Evolutionary conservation across 2,888 invertebrate species (phyloP), one percentile per base, ranked within the genome.

Genomic region (Hydraecia micacea): DNA sequence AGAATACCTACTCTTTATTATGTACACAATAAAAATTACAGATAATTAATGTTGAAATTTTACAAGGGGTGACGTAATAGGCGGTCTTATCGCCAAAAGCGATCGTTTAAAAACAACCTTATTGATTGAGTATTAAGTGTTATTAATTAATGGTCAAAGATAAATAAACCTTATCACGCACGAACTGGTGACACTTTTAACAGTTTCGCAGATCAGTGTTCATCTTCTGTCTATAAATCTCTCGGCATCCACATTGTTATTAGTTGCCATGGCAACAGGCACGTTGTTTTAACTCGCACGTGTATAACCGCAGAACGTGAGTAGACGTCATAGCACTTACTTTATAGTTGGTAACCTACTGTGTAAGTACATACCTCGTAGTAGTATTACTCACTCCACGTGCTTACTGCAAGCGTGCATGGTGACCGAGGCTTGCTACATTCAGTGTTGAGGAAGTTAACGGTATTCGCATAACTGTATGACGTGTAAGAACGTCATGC

Each of bases 351-450:
- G 28, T 66, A 25, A 60, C 58, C 58, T 42, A 28, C 7, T 60
- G 11, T 36, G 18, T 60, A 82, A 15, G 32, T n/a, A 49, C 28
- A n/a, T 6, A 32, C 11, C 21, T n/a, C 25, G 13, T n/a, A n/a
- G n/a, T n/a, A n/a, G 36, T 75, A 46, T 63, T 76, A 76, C 46
- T 83, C 60, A 76, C n/a, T 2, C 3, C 83, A 77, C 52, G 83
- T 82, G 76, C 32, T 60, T 13, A n/a, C 15, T 81, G 28, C 74
- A 58, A 21, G 5, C 13, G 9, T 63, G 58, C 66, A 58, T 82
- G 0, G 32, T 11, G n/a, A 67, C 77, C 25, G 32, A 32, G 55
- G 36, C 15, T 36, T 39, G 0, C n/a, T n/a, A 42, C 25, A 25
- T 70, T 11, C n/a, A 46, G n/a, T 69, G 15, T 66, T 66, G 69